phyloP scores from a whole-genome alignment of 2,888 invertebrate species.

The Eupithecia dodoneata region DNA sequence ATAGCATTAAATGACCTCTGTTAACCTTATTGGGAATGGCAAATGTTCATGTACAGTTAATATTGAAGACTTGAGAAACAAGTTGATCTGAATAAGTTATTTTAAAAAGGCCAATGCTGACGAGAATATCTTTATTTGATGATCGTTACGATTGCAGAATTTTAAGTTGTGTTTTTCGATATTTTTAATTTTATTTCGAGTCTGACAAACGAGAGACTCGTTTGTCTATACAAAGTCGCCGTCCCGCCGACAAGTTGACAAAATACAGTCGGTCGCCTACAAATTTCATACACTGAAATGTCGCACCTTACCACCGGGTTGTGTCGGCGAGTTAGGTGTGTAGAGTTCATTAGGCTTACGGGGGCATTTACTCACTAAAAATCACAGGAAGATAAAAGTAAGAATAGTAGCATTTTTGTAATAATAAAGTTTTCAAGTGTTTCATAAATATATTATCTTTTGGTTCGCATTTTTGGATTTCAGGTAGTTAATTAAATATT shows the following conservation, averaged over 20 bases:
- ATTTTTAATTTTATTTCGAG: not conserved
- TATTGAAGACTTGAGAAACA: constrained; percentile 23
- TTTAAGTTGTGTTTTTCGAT: not conserved
- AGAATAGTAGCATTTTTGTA: too few relatives aligned
- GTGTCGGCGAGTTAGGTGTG: not conserved
- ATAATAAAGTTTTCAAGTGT: too few relatives aligned
- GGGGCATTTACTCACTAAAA: too few relatives aligned
- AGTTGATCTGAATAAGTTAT: constrained; percentile 32
- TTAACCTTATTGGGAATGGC: constrained; percentile 54
- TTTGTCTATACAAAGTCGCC: not conserved
- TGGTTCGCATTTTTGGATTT: too few relatives aligned
- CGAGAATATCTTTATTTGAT: constrained; percentile 1
- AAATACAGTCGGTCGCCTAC: not conserved
- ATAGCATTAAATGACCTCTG: constrained; percentile 52
- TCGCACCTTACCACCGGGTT: not conserved
- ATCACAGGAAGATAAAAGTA: too few relatives aligned
- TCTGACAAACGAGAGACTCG: not conserved
- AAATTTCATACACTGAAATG: not conserved
- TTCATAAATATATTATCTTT: too few relatives aligned
- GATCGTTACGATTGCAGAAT: not conserved
- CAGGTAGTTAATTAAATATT: too few relatives aligned
- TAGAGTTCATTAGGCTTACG: too few relatives aligned
- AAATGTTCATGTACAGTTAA: constrained; percentile 42
- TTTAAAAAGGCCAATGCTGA: constrained; percentile 11
- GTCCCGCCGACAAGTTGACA: not conserved